These are phyloP conservation scores for Helogale parvula DNA, from an alignment of 2,113 vertebrate species.

Conservation along the genomic window DNA sequence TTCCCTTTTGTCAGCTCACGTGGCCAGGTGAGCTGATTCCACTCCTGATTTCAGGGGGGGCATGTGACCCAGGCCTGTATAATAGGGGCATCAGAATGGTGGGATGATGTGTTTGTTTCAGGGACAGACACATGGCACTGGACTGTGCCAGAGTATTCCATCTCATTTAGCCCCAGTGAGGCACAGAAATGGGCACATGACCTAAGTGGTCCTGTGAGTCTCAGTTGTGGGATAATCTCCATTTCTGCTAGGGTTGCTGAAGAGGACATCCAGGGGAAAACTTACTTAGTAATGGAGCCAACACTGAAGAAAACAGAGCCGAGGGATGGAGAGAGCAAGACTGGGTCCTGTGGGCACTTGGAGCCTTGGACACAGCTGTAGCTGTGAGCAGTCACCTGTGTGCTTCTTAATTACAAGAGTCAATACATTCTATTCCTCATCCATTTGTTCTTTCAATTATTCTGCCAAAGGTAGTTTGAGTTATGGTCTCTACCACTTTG, in stretches of 20 bases:
- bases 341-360: background rate
- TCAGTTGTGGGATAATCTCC: background rate
- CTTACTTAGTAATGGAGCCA: background rate
- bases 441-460: background rate
- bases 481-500: background rate
- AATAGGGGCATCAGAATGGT: background rate
- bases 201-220: background rate
- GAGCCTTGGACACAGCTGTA: background rate
- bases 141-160: background rate
- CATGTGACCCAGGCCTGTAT: background rate
- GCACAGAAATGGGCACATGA: background rate
- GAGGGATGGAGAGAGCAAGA: background rate
- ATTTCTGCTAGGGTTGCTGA: background rate
- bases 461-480: background rate
- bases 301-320: background rate
- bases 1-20: background rate
- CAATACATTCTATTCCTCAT: background rate
- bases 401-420: background rate
- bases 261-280: background rate
- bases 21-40: background rate
- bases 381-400: background rate
- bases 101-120: background rate
- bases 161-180: background rate
- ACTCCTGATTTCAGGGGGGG: background rate
- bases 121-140: background rate